Conservation (phyloP, 2,888 invertebrate species). For the Nebria salina region DNA sequence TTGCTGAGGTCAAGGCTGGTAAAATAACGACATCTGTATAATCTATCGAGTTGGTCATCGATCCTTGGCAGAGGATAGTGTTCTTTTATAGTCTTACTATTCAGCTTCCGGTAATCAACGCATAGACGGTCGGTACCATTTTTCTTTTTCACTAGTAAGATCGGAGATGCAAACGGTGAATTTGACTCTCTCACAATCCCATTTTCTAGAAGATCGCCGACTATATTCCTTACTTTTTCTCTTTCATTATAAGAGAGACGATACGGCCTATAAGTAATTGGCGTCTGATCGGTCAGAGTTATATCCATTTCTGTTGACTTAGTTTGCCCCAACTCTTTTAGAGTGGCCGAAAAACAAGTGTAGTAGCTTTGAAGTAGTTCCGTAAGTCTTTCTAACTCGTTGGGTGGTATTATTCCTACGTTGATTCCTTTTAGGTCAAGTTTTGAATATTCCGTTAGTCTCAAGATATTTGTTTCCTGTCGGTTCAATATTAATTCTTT, state of each 20-base stretch:
- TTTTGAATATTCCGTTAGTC: no score
- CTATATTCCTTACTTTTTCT: conserved; percentile 43
- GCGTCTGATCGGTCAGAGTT: conserved; percentile 10
- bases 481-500: no score
- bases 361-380: no score
- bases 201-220: conserved; percentile 46
- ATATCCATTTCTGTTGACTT: no score
- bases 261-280: conserved; percentile 49
- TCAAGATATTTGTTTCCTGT: no score
- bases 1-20: conserved; percentile 51
- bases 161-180: conserved; percentile 49
- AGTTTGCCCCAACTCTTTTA: no score
- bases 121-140: conserved; percentile 48
- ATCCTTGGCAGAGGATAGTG: conserved; percentile 52
- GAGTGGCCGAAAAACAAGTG: no score
- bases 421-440: no score
- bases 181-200: conserved; percentile 48
- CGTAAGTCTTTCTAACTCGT: no score
- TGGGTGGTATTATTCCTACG: no score
- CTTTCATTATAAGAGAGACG: conserved; percentile 49
- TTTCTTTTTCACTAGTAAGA: conserved; percentile 48
- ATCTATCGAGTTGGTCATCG: conserved; percentile 50
- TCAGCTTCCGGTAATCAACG: conserved; percentile 52
- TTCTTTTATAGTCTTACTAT: conserved; percentile 51
- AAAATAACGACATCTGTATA: conserved; percentile 50